Evolutionary conservation across 2,888 invertebrate genomes (phyloP), one percentile per base, ranked within the genome.

Genomic region (Drosophila prostipennis): DNA sequence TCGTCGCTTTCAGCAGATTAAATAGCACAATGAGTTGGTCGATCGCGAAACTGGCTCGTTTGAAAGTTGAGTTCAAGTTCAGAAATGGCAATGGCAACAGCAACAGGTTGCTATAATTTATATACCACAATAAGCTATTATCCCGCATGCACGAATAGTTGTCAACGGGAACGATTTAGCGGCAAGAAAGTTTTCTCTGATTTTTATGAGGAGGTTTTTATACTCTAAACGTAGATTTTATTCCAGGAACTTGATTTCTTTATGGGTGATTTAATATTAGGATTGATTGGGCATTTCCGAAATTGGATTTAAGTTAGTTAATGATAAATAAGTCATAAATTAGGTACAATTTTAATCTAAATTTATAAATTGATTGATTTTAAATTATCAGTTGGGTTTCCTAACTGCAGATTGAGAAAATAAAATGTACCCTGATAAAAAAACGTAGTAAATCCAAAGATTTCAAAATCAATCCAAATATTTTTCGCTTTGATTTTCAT

Each of bases 11-110:
- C 7, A 45, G 49, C 55, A 51, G 65, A 40, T 71, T 64, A 52
- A 55, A 51, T 65, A 55, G 72, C 65, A 71, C 71, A 73, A 56
- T 40, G 26, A 64, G 56, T n/a, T n/a, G 11, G 42, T 2, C n/a
- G 46, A 53, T 58, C 69, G 59, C 72, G 42, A 85, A 87, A 80
- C 80, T 78, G 69, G 85, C 79, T 87, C 72, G 75, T 57, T 55
- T 52, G 60, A 65, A 71, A 72, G 75, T 68, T 43, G 64, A 65
- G 55, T 71, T 71, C 60, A 74, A 53, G 58, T 69, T 77, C 63
- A 65, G 40, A 54, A 71, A 71, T 36, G 60, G 52, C 70, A 73
- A 48, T 29, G 51, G 53, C 53, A 52, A 42, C 39, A 46, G 23
- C 70, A 69, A 68, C 43, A 45, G 52, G 73, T 64, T 63, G 46